Conservation (phyloP, 1,140 invertebrate genomes). For the Ceratosolen fusciceps region DNA sequence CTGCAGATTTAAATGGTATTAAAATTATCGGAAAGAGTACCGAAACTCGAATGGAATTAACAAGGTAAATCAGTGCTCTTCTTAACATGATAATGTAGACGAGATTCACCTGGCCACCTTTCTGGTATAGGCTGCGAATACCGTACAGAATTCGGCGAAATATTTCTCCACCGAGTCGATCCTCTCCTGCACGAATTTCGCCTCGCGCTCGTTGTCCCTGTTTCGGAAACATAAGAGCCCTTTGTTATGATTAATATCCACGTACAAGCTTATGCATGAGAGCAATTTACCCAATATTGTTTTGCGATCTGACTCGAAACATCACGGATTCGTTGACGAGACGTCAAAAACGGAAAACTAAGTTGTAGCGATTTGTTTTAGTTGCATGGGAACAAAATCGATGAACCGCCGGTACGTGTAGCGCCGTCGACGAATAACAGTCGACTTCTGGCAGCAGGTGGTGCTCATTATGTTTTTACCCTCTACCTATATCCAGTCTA, state of each 20-base stretch:
- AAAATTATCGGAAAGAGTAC: background rate
- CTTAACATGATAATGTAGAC: background rate
- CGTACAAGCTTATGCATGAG: background rate
- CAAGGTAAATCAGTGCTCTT: conserved; percentile 18
- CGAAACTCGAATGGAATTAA: background rate
- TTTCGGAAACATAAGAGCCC: background rate
- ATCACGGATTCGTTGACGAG: conserved; percentile 42
- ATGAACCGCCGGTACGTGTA: background rate
- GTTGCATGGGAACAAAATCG: background rate
- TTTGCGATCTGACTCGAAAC: conserved; percentile 62
- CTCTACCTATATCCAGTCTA: conserved; percentile 14
- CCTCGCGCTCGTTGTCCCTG: conserved; percentile 74
- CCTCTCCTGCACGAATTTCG: conserved; percentile 81
- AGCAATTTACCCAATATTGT: conserved; percentile 57
- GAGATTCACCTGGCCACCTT: conserved; percentile 77
- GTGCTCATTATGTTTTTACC: conserved; percentile 26
- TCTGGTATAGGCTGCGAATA: conserved; percentile 77
- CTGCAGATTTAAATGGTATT: too few species aligned
- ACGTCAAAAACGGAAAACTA: conserved; percentile 20
- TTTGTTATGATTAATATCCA: background rate
- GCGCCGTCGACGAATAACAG: conserved; percentile 43
- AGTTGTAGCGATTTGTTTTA: conserved; percentile 10
- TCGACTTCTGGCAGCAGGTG: conserved; percentile 59
- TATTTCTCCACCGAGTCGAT: conserved; percentile 79
- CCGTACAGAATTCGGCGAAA: conserved; percentile 78